Percentiles rank a stretch among this genome's conserved stretches.
Evolutionary conservation across 2,113 vertebrate species (phyloP).

Genomic region (Aspiorhynchus laticeps): DNA sequence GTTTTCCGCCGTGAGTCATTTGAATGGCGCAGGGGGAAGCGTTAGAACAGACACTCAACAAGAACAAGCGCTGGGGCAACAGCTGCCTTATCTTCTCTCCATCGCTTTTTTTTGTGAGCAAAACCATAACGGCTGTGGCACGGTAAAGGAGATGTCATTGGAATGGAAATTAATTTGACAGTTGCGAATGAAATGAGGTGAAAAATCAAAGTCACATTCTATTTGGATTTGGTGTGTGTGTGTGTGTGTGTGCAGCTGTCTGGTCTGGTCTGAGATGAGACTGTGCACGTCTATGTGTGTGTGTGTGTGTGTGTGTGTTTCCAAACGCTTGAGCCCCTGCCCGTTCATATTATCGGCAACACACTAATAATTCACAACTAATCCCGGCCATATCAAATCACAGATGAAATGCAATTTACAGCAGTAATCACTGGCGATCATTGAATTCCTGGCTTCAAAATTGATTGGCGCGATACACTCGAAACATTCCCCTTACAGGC

Average conservation of each 20-base stretch:
- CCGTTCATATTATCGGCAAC: background rate
- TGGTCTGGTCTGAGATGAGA: constrained; percentile 55
- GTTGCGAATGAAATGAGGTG: constrained; percentile 80
- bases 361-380: constrained; percentile 57
- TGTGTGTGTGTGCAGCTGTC: constrained; percentile 63
- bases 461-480: constrained; percentile 26
- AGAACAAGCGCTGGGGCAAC: constrained; percentile 60
- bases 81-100: constrained; percentile 75
- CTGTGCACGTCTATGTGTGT: constrained; percentile 62
- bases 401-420: constrained; percentile 47
- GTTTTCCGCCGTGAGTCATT: constrained; percentile 58
- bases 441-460: constrained; percentile 19
- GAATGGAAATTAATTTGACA: constrained; percentile 76
- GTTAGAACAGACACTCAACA: background rate
- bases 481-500: background rate
- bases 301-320: background rate
- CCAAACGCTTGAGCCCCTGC: background rate
- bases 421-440: constrained; percentile 22
- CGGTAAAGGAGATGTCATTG: constrained; percentile 74
- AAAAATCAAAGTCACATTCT: constrained; percentile 80
- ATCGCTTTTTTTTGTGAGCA: constrained; percentile 59
- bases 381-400: constrained; percentile 45
- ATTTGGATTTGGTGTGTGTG: constrained; percentile 68
- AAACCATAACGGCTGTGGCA: constrained; percentile 39
- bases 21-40: constrained; percentile 32